phyloP scores from a whole-genome alignment of 2,888 invertebrate genomes.

The Antitype chi region DNA sequence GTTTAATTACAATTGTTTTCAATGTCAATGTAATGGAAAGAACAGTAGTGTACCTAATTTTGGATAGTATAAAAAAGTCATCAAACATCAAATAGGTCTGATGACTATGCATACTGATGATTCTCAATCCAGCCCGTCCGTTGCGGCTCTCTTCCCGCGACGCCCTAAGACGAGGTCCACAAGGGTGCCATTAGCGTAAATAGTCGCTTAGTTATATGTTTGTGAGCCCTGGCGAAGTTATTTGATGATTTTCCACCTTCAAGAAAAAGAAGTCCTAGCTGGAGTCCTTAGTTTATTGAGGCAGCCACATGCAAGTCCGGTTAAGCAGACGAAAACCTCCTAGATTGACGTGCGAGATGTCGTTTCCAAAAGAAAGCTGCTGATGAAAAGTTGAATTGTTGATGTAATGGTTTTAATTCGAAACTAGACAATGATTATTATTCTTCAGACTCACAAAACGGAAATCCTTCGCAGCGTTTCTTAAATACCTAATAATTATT shows the following conservation, averaged over 20 bases:
- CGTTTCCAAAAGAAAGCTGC: neutral
- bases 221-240: too few species aligned
- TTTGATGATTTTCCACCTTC: too few species aligned
- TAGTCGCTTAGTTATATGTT: too few species aligned
- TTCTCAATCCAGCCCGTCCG: too few species aligned
- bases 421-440: neutral
- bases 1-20: neutral
- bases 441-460: constrained; percentile 5
- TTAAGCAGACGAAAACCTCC: too few species aligned
- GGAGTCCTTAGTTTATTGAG: too few species aligned
- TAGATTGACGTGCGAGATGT: too few species aligned
- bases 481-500: neutral
- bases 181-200: too few species aligned
- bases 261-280: too few species aligned
- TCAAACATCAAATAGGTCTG: neutral
- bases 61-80: neutral
- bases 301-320: too few species aligned
- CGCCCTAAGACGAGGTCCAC: too few species aligned
- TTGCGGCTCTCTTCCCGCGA: too few species aligned
- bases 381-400: neutral
- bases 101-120: neutral
- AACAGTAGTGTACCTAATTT: neutral
- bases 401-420: neutral
- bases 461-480: constrained; percentile 17
- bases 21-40: neutral